Base-by-base conservation (phyloP, 2,888 invertebrate genomes). In the Scotopteryx bipunctaria region DNA sequence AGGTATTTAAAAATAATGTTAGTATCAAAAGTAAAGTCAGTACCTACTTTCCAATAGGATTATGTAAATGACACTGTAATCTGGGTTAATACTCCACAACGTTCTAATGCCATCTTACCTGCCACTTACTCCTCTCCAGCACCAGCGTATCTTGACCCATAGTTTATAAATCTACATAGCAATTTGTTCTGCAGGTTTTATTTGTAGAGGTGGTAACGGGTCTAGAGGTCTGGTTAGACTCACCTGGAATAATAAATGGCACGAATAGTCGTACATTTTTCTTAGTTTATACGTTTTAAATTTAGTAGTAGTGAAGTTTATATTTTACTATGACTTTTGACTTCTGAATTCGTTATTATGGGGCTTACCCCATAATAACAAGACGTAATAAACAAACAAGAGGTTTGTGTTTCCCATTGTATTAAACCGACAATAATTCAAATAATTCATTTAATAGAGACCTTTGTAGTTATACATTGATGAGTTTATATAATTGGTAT, bases 61-160 rank as follows among this genome's bases (percentile, higher is more conserved):
- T 57, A 58, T 61, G 55, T 49, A 54, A 61, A 56, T 54, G 53
- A 21, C 38, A 21, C 35, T 37, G 48, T 61, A 56, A 59, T 62
- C 57, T 57, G 45, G 54, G 57, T 59, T 58, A 57, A 59, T 55
- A 55, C 57, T 53, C 53, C 52, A 57, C 56, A 50, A 51, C 49
- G 53, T 44, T 43, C 49, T 56, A 58, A 56, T 54, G 51, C 53
- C 46, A 33, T 53, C 51, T 55, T 57, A 57, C 52, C 53, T 54
- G 52, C 60, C 50, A 60, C 55, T 57, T 57, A 57, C 42, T 48
- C 21, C 33, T 35, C 25, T 14, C 23, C 35, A 44, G 9, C 15
- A 13, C 49, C 44, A 49, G 40, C 38, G 1, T 25, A 54, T 9
- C 14, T 9, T 15, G 48, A 48, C 35, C 48, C n/a, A 15, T 43